Evolutionary conservation across 2,888 invertebrate genomes (phyloP), one percentile per base, ranked within the genome.

Genomic region (Sericinus montela): DNA sequence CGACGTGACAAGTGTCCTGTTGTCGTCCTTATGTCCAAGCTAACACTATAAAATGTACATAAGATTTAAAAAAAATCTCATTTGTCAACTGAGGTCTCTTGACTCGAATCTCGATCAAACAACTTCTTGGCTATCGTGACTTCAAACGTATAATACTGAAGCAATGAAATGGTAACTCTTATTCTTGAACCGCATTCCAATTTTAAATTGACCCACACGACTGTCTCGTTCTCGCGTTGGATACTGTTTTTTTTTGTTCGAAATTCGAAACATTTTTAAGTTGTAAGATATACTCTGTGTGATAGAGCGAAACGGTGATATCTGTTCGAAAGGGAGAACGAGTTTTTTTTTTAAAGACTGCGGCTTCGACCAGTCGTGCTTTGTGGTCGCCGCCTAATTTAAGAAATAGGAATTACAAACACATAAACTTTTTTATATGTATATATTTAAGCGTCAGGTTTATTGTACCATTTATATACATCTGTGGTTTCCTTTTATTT

Each of bases 221-320:
- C 59, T 58, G 40, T 68, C 66, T 58, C 57, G 52, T 42, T 71
- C 62, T 48, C 52, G 46, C 60, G 35, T 15, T 29, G 25, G 35
- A 55, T 8, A 48, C 16, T 45, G 58, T 62, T 60, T 66, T 67
- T 59, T 62, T 60, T 66, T 67, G 63, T 71, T 71, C 59, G 55
- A 67, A 69, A 57, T 65, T 61, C 48, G 64, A 65, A 62, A 66
- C 58, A 62, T 62, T 71, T 68, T 58, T 55, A 65, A 69, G 66
- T 63, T 57, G 54, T 52, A 51, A 34, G 46, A 25, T 45, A 29
- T 43, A 1, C 35, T 36, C 19, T 14, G 46, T 37, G 45, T 15
- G 60, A 48, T 34, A 11, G 59, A 64, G 45, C 25, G 67, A 53
- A 64, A 65, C 32, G 52, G 29, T 28, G 52, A 38, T 53, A 34